Percentiles rank a stretch among this genome's conserved stretches.
These are phyloP conservation scores for Butorides virescens DNA, from an alignment of 2,113 vertebrate species.

Conservation along the genomic window DNA sequence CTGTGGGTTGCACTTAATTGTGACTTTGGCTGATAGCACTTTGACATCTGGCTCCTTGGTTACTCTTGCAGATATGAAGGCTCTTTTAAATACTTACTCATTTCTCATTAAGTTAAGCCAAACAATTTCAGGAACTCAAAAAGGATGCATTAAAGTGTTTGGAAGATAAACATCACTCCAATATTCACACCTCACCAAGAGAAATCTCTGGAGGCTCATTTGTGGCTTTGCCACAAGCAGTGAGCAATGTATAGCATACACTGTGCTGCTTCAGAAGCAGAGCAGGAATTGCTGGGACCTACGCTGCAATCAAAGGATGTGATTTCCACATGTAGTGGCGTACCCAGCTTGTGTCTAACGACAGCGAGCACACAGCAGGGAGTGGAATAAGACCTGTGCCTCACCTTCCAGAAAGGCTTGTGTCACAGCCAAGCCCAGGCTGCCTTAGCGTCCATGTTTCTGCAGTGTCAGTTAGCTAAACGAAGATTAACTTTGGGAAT, in stretches of 20 bases:
- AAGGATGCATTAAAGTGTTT: neutral
- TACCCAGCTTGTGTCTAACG: neutral
- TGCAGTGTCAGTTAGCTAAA: neutral
- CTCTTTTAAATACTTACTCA: neutral
- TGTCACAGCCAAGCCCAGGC: neutral
- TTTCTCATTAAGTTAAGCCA: conserved; percentile 4
- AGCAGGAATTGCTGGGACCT: neutral
- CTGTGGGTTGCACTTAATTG: conserved; percentile 16
- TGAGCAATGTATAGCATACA: neutral
- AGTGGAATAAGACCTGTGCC: neutral
- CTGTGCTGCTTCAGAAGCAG: neutral
- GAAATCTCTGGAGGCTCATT: neutral
- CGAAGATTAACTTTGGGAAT: neutral
- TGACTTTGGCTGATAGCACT: conserved; percentile 15
- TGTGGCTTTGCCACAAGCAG: neutral
- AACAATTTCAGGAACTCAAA: neutral
- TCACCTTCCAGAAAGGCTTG: neutral
- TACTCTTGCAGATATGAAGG: conserved; percentile 22
- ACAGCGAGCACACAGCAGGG: neutral
- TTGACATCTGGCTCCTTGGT: conserved; percentile 29
- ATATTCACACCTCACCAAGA: neutral
- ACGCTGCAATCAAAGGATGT: neutral
- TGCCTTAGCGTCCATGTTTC: neutral
- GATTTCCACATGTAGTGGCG: neutral
- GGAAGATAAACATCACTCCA: neutral